A percentile compares a stretch with the other conserved stretches of the same genome.
phyloP scores from a whole-genome alignment of 2,797 vertebrate species.

The Alcedo atthis region DNA sequence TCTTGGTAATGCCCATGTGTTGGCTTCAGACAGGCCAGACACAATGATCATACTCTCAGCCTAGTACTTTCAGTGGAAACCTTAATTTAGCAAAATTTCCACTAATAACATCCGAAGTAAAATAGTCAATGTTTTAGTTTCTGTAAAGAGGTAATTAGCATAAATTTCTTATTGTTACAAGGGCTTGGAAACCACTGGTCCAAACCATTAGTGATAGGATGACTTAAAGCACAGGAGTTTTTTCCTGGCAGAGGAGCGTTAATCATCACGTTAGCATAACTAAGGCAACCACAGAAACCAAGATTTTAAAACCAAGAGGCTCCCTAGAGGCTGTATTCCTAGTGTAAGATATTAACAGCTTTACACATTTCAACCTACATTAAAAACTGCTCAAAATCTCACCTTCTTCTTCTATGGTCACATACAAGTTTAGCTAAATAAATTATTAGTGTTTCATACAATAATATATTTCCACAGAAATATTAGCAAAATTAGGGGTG shows the following conservation, averaged over 20 bases:
- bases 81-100: neutral
- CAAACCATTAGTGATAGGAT: neutral
- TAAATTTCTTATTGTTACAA: neutral
- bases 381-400: neutral
- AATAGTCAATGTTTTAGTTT: neutral
- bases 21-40: neutral
- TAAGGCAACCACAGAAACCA: slow-evolving; percentile 30
- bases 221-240: neutral
- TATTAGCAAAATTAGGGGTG: neutral
- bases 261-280: slow-evolving; percentile 7
- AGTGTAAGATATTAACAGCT: neutral
- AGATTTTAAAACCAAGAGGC: neutral
- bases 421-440: neutral
- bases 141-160: neutral
- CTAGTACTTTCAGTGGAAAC: neutral
- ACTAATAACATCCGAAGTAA: neutral
- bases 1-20: neutral
- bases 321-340: neutral
- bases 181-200: neutral
- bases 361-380: neutral
- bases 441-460: neutral
- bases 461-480: neutral
- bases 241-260: neutral
- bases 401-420: neutral
- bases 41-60: accelerated